Evolutionary conservation across 2,113 vertebrate species (phyloP).

Genomic region (Telmatochromis bifrenatus): DNA sequence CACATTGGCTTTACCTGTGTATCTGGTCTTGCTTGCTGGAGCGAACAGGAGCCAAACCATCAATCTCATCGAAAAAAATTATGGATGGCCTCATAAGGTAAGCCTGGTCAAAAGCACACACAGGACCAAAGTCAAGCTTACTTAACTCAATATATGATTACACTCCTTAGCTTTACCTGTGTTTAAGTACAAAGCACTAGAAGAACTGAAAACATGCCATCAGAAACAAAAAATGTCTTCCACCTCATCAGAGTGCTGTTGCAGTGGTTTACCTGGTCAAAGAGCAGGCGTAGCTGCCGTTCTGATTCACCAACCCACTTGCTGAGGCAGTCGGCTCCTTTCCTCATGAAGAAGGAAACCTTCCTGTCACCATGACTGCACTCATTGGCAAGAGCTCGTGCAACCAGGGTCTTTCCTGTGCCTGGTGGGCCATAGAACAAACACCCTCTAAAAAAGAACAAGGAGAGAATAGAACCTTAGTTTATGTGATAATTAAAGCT

Average conservation of each 20-base stretch:
- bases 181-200: background rate
- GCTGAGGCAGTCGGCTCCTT: conserved; percentile 98
- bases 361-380: conserved; percentile 96
- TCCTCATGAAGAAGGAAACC: conserved; percentile 98
- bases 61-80: conserved; percentile 99
- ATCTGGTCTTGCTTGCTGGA: conserved; percentile 99
- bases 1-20: conserved; percentile 80
- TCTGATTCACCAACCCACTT: conserved; percentile 99
- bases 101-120: conserved; percentile 69
- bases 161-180: background rate
- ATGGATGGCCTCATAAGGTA: conserved; percentile 99
- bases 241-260: background rate
- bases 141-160: background rate
- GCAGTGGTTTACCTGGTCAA: conserved; percentile 86
- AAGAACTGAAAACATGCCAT: background rate
- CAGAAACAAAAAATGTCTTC: background rate
- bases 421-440: conserved; percentile 98
- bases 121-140: background rate
- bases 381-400: conserved; percentile 96
- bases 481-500: background rate
- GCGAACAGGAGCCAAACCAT: conserved; percentile 97
- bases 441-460: conserved; percentile 82
- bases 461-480: background rate
- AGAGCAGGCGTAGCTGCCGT: conserved; percentile 94
- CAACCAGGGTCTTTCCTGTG: conserved; percentile 97